Evolutionary conservation across 2,888 invertebrate species (phyloP).

Genomic region (Embidobia sp.): DNA sequence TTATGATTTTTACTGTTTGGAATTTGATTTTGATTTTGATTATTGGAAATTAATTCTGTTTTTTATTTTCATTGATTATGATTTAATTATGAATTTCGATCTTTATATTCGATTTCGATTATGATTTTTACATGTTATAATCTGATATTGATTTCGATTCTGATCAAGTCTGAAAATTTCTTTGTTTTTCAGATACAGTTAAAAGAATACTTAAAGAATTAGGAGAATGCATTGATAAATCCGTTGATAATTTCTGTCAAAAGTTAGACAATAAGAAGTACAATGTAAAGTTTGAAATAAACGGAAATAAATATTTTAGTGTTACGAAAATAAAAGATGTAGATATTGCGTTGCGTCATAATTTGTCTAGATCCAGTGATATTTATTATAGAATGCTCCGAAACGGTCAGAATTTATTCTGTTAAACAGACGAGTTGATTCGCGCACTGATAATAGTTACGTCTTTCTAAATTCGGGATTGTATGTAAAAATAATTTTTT

Average conservation of each 20-base stretch:
- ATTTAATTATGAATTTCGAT: too few species aligned
- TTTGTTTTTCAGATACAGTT: conserved; percentile 7
- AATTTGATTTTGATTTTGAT: too few species aligned
- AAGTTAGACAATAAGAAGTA: background rate
- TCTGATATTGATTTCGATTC: too few species aligned
- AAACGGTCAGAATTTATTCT: conserved; percentile 15
- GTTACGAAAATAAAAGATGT: background rate
- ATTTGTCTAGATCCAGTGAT: background rate
- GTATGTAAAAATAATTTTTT: conserved; percentile 9
- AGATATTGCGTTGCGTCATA: background rate
- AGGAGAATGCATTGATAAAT: background rate
- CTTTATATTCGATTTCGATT: too few species aligned
- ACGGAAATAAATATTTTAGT: conserved; percentile 14
- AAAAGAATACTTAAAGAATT: conserved; percentile 1
- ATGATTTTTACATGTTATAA: too few species aligned
- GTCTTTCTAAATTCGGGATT: conserved; percentile 6
- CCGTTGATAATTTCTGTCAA: conserved; percentile 4
- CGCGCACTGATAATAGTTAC: conserved; percentile 30
- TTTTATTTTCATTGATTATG: too few species aligned
- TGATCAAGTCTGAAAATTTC: conserved; percentile 11
- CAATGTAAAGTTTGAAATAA: conserved; percentile 3
- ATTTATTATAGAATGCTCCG: conserved; percentile 16
- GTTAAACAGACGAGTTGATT: too few species aligned
- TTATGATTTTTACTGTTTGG: too few species aligned
- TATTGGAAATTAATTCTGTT: too few species aligned